phyloP scores from a whole-genome alignment of 2,113 vertebrate genomes.

The Jacana jacana region DNA sequence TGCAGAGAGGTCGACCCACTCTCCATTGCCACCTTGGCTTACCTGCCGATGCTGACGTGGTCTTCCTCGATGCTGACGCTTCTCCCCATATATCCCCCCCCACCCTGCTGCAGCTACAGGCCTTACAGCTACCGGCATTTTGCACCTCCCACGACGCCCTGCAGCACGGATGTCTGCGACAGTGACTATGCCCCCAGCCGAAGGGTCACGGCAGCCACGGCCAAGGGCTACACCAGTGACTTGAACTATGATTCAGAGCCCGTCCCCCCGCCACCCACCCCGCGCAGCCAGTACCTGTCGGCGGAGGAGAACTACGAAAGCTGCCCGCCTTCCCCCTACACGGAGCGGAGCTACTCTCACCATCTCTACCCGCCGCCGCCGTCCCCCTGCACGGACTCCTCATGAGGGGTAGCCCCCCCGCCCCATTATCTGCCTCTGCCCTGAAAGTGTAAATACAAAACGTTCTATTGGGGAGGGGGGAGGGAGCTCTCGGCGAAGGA shows the following conservation, averaged over 20 bases:
- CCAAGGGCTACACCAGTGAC: conserved; percentile 93
- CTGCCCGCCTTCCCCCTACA: conserved; percentile 95
- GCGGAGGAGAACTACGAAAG: conserved; percentile 98
- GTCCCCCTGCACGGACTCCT: conserved; percentile 96
- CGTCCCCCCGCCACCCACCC: conserved; percentile 92
- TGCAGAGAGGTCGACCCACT: background rate
- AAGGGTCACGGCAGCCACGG: conserved; percentile 57
- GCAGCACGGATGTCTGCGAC: conserved; percentile 96
- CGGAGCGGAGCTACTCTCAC: conserved; percentile 95
- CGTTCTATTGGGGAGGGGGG: conserved; percentile 78
- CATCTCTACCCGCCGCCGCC: conserved; percentile 95
- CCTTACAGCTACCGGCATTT: conserved; percentile 96
- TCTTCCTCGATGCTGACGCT: too few species aligned
- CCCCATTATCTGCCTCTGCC: conserved; percentile 56
- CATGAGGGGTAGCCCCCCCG: conserved; percentile 80
- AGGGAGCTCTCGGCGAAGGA: conserved; percentile 62
- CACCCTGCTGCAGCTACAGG: conserved; percentile 85
- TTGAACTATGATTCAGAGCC: conserved; percentile 98
- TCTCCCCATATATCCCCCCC: background rate
- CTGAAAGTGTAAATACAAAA: conserved; percentile 82
- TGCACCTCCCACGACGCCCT: conserved; percentile 95
- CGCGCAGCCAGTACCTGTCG: conserved; percentile 95
- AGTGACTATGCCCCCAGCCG: conserved; percentile 95
- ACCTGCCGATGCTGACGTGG: too few species aligned
- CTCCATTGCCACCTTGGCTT: background rate